Percentiles rank a stretch among this genome's conserved stretches.
These are phyloP conservation scores for Arctopsyche grandis DNA, from an alignment of 1,140 invertebrate species.

Conservation along the genomic window DNA sequence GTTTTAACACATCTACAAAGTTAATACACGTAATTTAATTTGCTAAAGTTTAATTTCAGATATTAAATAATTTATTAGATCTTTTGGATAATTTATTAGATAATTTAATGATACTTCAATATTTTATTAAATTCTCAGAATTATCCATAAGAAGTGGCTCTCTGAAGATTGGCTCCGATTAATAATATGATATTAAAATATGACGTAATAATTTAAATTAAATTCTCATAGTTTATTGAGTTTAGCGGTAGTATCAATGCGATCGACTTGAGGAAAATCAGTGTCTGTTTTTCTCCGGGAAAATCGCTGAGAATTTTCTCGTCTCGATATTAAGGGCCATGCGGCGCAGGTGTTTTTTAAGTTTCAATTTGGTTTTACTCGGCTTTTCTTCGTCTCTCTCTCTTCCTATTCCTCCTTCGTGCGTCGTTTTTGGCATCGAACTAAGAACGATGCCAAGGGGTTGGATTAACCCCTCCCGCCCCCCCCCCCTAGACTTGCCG, in stretches of 20 bases:
- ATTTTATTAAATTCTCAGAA: no score
- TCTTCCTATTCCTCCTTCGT: background rate
- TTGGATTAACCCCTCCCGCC: background rate
- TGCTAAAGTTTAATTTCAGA: no score
- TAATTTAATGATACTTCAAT: no score
- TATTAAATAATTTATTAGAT: no score
- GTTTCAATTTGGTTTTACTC: conserved; percentile 43
- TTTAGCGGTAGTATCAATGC: background rate
- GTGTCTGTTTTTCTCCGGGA: background rate
- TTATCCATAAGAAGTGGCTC: no score
- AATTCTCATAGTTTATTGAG: no score
- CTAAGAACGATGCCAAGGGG: background rate
- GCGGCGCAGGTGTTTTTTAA: conserved; percentile 45
- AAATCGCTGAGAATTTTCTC: background rate
- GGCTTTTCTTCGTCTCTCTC: conserved; percentile 5
- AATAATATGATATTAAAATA: no score
- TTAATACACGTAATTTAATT: no score
- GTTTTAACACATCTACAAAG: no score
- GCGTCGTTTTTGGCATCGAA: background rate
- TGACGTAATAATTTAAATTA: no score
- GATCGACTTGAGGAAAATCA: background rate
- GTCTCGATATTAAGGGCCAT: conserved; percentile 13
- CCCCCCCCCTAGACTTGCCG: background rate
- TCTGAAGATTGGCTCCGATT: no score
- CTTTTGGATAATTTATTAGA: no score